Base-by-base conservation (phyloP, 2,888 invertebrate species). In the Brachyopa scutellaris region DNA sequence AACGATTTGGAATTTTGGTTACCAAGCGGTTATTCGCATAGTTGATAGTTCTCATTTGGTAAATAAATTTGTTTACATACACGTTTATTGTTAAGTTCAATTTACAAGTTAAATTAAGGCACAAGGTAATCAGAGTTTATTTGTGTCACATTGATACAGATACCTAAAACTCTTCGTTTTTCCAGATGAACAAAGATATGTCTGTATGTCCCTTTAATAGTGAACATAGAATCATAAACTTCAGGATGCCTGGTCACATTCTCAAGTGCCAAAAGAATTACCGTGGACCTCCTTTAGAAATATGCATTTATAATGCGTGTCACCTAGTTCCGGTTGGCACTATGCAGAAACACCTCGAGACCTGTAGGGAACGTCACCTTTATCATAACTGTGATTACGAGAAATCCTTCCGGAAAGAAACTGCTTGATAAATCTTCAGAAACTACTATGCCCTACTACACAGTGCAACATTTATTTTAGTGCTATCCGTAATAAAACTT, bases 261-360 rank as follows among this genome's bases (percentile, higher is more conserved):
- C 15, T 88, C 0, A 88, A 88, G 67, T 88, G 88, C 49, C 85
- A 85, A 21, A 86, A 84, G 33, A 85, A 79, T 62, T 87, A 88
- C 17, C 21, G 23, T 1, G 87, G 87, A 0, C 88, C 88, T 1
- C 87, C 88, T 2, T 38, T 90, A 59, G 85, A 86, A 4, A 86
- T 85, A 3, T 90, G 90, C 47, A 86, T 88, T 11, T 90, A 87
- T 66, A 90, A 90, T 82, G 90, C 90, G n/a, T 87, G 87, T 0
- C 90, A 90, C 47, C 85, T 88, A 2, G 84, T 90, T 0, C 86
- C 84, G 1, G 13, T 33, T 0, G 86, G 85, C 0, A 33, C 73
- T 13, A 88, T 90, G 89, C 73, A 84, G 3, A 29, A 78, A 0
- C 90, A 90, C 49, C 78, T 90, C 9, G 78, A 84, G 23, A 69